A percentile compares a stretch with the other conserved stretches of the same genome.
Conservation (phyloP, 1,140 invertebrate genomes). For the Papilio dardanus region DNA sequence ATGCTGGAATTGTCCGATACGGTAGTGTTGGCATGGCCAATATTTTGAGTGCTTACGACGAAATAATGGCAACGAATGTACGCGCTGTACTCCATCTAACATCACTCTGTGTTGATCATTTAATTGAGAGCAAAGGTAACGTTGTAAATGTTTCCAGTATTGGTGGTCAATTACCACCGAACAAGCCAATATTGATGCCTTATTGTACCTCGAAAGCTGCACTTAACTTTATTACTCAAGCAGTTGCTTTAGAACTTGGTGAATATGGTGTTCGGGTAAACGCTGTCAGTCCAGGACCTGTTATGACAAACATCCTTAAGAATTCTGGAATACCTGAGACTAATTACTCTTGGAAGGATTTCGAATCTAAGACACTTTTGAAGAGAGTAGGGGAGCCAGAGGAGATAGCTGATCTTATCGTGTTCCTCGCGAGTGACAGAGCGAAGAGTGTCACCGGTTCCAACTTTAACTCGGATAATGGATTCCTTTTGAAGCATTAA, state of each 20-base stretch:
- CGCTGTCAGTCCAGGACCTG: conserved; percentile 42
- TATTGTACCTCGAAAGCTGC: conserved; percentile 45
- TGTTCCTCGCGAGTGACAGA: conserved; percentile 43
- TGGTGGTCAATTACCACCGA: conserved; percentile 24
- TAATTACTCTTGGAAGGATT: conserved; percentile 30
- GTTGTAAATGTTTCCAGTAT: conserved; percentile 36
- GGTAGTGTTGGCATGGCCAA: conserved; percentile 26
- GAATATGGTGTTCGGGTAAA: conserved; percentile 44
- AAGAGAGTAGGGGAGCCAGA: conserved; percentile 40
- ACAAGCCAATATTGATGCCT: conserved; percentile 10
- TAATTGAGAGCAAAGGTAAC: conserved; percentile 41
- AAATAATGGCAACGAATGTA: conserved; percentile 41
- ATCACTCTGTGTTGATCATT: conserved; percentile 14
- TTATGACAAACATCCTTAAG: conserved; percentile 41
- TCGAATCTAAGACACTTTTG: conserved; percentile 30
- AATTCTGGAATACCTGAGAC: conserved; percentile 32
- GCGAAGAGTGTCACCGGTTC: conserved; percentile 43
- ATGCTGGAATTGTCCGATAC: conserved; percentile 35
- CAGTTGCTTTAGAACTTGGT: conserved; percentile 40
- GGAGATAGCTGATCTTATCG: conserved; percentile 42
- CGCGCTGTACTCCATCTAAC: conserved; percentile 37
- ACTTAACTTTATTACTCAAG: conserved; percentile 40
- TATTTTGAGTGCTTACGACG: conserved; percentile 34
- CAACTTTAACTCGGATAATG: conserved; percentile 43
- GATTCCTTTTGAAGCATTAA: conserved; percentile 15